Conservation (phyloP, 2,888 invertebrate species). For the Ramazzottius varieornatus region DNA sequence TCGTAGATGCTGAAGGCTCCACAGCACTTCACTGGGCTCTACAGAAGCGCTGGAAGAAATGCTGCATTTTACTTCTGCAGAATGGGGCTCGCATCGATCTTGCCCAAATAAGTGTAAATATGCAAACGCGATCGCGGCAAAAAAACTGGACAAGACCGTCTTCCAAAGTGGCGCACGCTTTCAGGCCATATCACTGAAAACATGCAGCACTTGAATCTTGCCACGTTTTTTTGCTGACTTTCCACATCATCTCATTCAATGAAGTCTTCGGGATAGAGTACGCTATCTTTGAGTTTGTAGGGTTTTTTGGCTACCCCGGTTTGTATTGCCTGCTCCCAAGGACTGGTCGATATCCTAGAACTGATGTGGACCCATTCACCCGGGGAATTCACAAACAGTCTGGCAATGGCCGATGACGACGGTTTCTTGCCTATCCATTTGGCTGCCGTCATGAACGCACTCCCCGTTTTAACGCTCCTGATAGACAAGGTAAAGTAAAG, state of each 20-base stretch:
- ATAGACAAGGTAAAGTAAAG: neutral
- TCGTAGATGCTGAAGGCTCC: neutral
- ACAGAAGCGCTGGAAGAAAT: neutral
- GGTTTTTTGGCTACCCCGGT: neutral
- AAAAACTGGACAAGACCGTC: neutral
- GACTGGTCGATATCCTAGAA: neutral
- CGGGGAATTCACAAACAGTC: neutral
- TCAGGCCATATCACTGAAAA: too few relatives aligned
- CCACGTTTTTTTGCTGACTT: too few relatives aligned
- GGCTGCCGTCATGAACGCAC: neutral
- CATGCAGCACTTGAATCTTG: too few relatives aligned
- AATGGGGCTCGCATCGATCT: neutral
- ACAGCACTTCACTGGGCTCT: neutral
- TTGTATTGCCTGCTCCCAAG: neutral
- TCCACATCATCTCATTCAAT: too few relatives aligned
- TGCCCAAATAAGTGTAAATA: neutral
- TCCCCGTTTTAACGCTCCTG: neutral
- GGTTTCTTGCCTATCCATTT: neutral
- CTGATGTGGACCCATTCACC: neutral
- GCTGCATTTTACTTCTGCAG: neutral
- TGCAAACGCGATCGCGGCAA: neutral
- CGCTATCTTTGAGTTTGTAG: neutral
- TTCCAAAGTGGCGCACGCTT: too few relatives aligned
- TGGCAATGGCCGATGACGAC: neutral
- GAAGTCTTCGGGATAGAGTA: neutral